Conservation (phyloP, 2,888 invertebrate species). For the Polymixis flavicincta region DNA sequence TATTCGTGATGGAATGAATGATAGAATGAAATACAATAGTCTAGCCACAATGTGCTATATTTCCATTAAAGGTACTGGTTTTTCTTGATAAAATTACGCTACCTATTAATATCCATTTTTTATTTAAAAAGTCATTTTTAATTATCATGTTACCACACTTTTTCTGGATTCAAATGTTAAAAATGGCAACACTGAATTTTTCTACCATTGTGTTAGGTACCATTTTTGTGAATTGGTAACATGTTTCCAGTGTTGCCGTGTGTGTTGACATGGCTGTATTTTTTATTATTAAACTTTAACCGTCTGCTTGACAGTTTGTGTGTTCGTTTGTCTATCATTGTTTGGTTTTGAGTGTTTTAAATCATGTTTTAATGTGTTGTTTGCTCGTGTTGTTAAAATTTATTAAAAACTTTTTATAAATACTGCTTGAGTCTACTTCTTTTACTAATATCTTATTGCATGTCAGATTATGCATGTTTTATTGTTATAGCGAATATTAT, state of each 20-base stretch:
- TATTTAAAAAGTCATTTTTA: conserved; percentile 36
- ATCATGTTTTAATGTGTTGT: conserved; percentile 57
- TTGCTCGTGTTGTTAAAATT: conserved; percentile 29
- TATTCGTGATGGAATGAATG: conserved; percentile 14
- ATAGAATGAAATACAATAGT: conserved; percentile 51
- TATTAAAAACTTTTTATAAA: conserved; percentile 5
- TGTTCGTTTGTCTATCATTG: conserved; percentile 40
- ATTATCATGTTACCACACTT: conserved; percentile 24
- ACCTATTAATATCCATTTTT: conserved; percentile 35
- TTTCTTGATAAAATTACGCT: conserved; percentile 44
- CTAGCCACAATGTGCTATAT: conserved; percentile 63
- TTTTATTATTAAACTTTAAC: conserved; percentile 31
- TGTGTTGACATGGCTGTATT: conserved; percentile 28
- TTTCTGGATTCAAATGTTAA: conserved; percentile 24
- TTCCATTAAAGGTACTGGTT: conserved; percentile 59
- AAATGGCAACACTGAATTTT: conserved; percentile 37
- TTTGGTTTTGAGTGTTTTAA: conserved; percentile 49
- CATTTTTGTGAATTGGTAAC: conserved; percentile 38
- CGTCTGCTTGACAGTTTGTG: conserved; percentile 36
- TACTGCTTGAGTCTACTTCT: conserved; percentile 21
- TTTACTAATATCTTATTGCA: conserved; percentile 28
- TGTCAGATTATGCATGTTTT: conserved; percentile 47
- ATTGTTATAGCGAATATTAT: conserved; percentile 1
- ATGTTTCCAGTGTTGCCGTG: conserved; percentile 42
- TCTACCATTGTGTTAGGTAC: conserved; percentile 23